Conservation (phyloP, 2,888 invertebrate species). For the Operophtera brumata region DNA sequence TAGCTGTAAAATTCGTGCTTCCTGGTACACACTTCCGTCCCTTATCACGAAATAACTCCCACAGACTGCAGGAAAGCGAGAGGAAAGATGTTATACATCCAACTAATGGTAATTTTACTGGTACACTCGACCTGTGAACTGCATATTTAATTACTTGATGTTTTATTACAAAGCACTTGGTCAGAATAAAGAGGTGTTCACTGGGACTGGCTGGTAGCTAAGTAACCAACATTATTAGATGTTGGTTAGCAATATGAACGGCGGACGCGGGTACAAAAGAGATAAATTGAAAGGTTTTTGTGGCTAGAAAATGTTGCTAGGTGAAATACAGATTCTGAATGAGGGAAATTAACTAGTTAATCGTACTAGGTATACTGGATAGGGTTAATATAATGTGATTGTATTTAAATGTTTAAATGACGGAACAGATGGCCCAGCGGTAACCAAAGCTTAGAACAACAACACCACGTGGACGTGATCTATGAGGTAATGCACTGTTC, state of each 20-base stretch:
- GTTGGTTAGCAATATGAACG: conserved; percentile 9
- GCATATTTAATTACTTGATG: not conserved
- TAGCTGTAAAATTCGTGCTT: no score
- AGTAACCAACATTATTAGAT: conserved; percentile 12
- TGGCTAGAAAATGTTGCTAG: not conserved
- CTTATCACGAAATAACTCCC: no score
- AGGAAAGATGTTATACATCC: no score
- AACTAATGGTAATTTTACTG: not conserved
- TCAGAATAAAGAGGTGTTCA: conserved; percentile 4
- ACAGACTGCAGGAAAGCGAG: no score
- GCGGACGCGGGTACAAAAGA: conserved; percentile 6
- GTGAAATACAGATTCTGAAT: conserved; percentile 3
- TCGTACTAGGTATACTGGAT: no score
- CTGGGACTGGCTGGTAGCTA: not conserved
- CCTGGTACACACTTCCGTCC: no score
- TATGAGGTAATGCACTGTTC: no score
- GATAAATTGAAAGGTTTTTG: conserved; percentile 17
- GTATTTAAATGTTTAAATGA: no score
- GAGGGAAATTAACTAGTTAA: not conserved
- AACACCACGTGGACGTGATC: no score
- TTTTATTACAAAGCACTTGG: not conserved
- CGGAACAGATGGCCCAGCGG: no score
- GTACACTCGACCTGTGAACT: not conserved
- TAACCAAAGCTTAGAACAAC: no score
- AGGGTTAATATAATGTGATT: no score